Percentiles rank a stretch among this genome's conserved stretches.
Evolutionary conservation across 2,888 invertebrate species (phyloP).

Genomic region (Tanytarsus gracilentus): DNA sequence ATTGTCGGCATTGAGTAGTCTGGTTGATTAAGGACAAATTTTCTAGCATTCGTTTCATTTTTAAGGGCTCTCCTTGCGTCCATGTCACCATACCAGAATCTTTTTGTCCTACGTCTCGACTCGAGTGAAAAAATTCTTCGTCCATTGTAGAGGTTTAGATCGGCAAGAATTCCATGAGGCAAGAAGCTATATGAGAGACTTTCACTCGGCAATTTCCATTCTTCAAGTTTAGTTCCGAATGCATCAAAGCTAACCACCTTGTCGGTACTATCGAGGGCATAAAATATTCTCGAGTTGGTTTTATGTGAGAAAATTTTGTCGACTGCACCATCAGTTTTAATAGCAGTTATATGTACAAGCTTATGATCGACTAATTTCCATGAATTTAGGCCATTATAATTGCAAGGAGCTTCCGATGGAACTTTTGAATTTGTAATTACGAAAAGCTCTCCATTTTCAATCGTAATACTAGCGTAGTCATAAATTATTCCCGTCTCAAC

Average conservation of each 20-base stretch:
- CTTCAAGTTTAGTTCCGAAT: conserved; percentile 35
- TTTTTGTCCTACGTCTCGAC: background rate
- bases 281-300: conserved; percentile 38
- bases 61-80: background rate
- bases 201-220: conserved; percentile 32
- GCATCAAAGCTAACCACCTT: conserved; percentile 36
- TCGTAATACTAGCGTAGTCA: conserved; percentile 36
- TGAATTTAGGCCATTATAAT: conserved; percentile 32
- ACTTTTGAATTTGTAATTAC: conserved; percentile 38
- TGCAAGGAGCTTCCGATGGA: conserved; percentile 33
- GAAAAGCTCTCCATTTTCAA: conserved; percentile 34
- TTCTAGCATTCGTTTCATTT: background rate
- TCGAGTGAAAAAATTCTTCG: background rate
- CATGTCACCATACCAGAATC: background rate
- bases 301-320: conserved; percentile 34
- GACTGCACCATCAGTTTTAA: conserved; percentile 36
- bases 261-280: conserved; percentile 35
- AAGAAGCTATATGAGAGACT: conserved; percentile 26
- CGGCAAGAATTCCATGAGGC: background rate
- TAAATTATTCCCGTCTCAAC: conserved; percentile 45
- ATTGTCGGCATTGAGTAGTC: too few species aligned
- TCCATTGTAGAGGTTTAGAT: conserved; percentile 8
- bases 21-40: too few species aligned
- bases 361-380: conserved; percentile 35
- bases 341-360: conserved; percentile 34